phyloP scores from a whole-genome alignment of 2,888 invertebrate genomes.

The Diploptera punctata region DNA sequence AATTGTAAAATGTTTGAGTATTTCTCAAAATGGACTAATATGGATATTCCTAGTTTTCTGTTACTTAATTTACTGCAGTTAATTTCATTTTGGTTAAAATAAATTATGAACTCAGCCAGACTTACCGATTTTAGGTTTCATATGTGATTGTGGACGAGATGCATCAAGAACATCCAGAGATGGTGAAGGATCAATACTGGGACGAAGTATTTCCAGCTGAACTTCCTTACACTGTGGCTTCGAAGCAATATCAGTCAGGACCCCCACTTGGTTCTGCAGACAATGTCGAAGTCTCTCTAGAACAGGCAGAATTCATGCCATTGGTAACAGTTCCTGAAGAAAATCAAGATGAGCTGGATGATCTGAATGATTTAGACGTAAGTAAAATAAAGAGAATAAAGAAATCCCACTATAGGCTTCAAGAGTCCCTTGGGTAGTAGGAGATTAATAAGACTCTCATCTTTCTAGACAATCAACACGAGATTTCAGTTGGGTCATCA shows the following conservation, averaged over 20 bases:
- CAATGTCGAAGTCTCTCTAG: conserved; percentile 44
- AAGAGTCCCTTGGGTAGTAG: too few species aligned
- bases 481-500: too few species aligned
- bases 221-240: conserved; percentile 58
- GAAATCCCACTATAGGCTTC: too few species aligned
- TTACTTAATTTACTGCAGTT: too few species aligned
- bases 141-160: conserved; percentile 57
- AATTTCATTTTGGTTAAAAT: too few species aligned
- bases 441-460: too few species aligned
- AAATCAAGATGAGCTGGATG: conserved; percentile 32
- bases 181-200: conserved; percentile 56
- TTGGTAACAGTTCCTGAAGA: conserved; percentile 35
- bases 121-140: conserved; percentile 53
- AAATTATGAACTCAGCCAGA: too few species aligned
- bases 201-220: conserved; percentile 53
- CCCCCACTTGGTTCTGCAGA: conserved; percentile 56
- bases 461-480: too few species aligned
- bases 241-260: conserved; percentile 55
- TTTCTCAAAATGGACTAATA: too few species aligned
- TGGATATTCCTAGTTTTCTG: too few species aligned
- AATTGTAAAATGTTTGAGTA: too few species aligned
- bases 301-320: conserved; percentile 45
- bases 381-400: too few species aligned
- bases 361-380: conserved; percentile 38
- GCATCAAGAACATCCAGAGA: conserved; percentile 54